Base-by-base conservation (phyloP, 2,888 invertebrate species). In the Caenorhabditis imperialis region DNA sequence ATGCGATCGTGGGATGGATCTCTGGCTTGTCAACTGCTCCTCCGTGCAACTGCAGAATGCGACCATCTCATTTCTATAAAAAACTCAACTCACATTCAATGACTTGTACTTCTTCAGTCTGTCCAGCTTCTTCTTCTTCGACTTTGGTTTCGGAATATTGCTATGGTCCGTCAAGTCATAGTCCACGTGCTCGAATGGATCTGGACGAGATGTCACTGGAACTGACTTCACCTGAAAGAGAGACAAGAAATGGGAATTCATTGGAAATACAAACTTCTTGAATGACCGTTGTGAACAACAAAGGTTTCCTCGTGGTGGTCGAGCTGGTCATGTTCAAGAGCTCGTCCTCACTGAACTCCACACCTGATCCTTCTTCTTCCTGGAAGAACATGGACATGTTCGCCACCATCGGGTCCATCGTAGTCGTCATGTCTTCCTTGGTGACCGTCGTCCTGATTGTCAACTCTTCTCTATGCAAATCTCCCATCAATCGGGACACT, bases 311-410 rank as follows among this genome's bases (percentile, higher is more conserved):
- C 3, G 60, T 54, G 7, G 69, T 69, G 8, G 45, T 35, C 3
- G 22, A n/a, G 1, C 3, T 16, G 20, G 25, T 22, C 22, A 12
- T n/a, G 25, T 40, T 57, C 1, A 16, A 22, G 30, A 20, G 6
- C 12, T 44, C 44, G n/a, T 23, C 22, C 37, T 58, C 14, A 6
- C 44, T 42, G 33, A 48, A 53, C 20, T 37, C 22, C 1, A 40
- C 42, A 20, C 70, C 70, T 3, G 70, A 70, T 7, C 70, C 70
- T 30, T 70, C 70, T n/a, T 55, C 61, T 22, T 70, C 69, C 10
- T 35, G 35, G 35, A 60, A 58, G 20, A 60, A 53, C 60, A 60
- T 60, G 23, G 61, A 61, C 61, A 53, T 53, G 22, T 55, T 70
- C 10, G 48, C 61, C 38, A 54, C 20, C 20, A 58, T 10, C 53